Base-by-base conservation (phyloP, 2,888 invertebrate species). In the Oligia fasciuncula region DNA sequence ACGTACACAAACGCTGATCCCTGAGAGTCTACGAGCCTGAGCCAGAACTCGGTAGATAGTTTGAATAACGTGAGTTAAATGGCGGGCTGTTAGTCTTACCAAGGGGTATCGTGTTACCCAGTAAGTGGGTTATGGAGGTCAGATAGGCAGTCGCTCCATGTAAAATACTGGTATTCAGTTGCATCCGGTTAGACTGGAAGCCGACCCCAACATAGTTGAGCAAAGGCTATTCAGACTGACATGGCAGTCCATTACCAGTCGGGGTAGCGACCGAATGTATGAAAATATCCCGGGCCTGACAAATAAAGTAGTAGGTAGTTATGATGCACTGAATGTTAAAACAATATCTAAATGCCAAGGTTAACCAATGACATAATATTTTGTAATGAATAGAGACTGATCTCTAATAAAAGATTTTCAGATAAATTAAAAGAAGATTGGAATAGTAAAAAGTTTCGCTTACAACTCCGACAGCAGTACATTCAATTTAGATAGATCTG, bases 311-410 rank as follows among this genome's bases (percentile, higher is more conserved):
- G n/a, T n/a, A 46, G 19, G 8, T 35, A 46, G 51, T 14, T 35
- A 54, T 57, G 14, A 35, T 54, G 54, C 23, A 78, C 46, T 46
- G 49, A 67, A 79, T 79, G 57, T 67, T 66, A 72, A 35, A 78
- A 51, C 43, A 19, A 66, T 66, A 66, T 57, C 14, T 73, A 54
- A 67, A 80, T 80, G 66, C 51, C 66, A 66, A 51, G 40, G 49
- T 35, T 60, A 35, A n/a, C 72, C 29, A 72, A 43, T 40, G 13
- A 3, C 13, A 51, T 49, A 13, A 35, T 68, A 51, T 51, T 73
- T 51, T 40, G 4, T 70, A 68, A 35, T 17, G 23, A 68, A 74
- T 19, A 71, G n/a, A 2, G 14, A 19, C n/a, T 43, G 2, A 29
- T 51, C 4, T 29, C 2, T 13, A 23, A 19, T 23, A 11, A 73